A percentile compares a stretch with the other conserved stretches of the same genome.
Conservation (phyloP, 2,888 invertebrate species). For the Drosophila affinis region DNA sequence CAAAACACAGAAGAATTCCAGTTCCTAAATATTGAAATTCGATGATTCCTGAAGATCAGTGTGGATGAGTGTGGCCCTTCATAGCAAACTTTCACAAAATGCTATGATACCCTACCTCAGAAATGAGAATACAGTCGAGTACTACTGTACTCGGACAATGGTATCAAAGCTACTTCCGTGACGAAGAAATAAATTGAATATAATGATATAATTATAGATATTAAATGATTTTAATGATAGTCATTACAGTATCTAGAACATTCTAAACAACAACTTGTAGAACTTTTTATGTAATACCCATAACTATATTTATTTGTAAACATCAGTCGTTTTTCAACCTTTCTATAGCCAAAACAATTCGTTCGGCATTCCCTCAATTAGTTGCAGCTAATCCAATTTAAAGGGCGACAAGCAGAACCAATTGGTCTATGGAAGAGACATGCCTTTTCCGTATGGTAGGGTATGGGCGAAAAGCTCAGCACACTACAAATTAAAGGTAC, state of each 20-base stretch:
- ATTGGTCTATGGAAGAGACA: slow-evolving; percentile 12
- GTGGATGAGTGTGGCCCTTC: no score
- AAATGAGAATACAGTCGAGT: neutral
- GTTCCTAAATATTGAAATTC: no score
- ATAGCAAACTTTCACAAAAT: neutral
- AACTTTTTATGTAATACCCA: neutral
- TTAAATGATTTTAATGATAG: slow-evolving; percentile 25
- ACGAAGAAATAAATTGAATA: slow-evolving; percentile 25
- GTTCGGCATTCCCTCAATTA: slow-evolving; percentile 23
- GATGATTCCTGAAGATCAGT: no score
- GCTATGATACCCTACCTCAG: neutral
- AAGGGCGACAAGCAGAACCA: slow-evolving; percentile 13
- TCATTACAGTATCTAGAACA: neutral
- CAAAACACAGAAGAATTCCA: no score
- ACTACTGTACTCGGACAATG: neutral
- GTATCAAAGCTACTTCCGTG: neutral
- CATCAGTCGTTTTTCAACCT: slow-evolving; percentile 4
- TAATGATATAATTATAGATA: slow-evolving; percentile 33
- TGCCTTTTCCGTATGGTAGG: neutral
- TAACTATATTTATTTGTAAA: neutral
- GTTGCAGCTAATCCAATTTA: slow-evolving; percentile 8
- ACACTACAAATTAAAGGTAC: slow-evolving; percentile 63
- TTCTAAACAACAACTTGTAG: slow-evolving; percentile 23
- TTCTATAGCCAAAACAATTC: slow-evolving; percentile 12
- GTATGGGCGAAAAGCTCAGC: slow-evolving; percentile 47